Conservation (phyloP, 2,888 invertebrate genomes). For the Lasioglossum pauxillum region DNA sequence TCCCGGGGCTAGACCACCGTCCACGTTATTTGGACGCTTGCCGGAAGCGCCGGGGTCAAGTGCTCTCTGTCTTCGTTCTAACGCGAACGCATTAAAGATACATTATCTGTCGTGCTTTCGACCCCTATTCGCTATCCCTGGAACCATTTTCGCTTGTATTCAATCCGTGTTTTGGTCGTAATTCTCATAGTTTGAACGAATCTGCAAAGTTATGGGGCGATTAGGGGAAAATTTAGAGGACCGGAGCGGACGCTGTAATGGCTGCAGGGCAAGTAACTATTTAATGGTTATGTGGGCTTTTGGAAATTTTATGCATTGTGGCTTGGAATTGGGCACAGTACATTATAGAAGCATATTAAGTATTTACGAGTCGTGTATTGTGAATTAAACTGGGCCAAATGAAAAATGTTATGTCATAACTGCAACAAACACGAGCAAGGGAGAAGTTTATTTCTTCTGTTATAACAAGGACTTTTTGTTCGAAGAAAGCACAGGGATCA, state of each 20-base stretch:
- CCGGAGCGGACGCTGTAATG: not conserved
- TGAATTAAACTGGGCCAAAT: not conserved
- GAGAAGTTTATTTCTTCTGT: no score
- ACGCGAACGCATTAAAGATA: constrained; percentile 3
- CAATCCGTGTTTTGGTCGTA: not conserved
- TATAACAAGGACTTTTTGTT: not conserved
- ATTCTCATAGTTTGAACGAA: not conserved
- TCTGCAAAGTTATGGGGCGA: not conserved
- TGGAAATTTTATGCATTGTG: not conserved
- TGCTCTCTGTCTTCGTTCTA: constrained; percentile 10
- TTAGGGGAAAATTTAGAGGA: not conserved
- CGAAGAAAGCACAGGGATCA: not conserved
- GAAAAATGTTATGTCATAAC: not conserved
- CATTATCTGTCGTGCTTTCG: constrained; percentile 7
- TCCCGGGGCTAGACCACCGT: constrained; percentile 2
- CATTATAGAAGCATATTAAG: not conserved
- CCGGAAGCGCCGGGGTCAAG: constrained; percentile 12
- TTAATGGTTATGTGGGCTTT: not conserved
- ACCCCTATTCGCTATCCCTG: not conserved
- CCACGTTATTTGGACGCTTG: constrained; percentile 10
- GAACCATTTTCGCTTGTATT: not conserved
- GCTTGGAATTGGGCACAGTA: not conserved
- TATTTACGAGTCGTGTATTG: not conserved
- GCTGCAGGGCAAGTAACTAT: not conserved
- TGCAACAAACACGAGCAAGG: not conserved